These are phyloP conservation scores for Oncorhynchus masou DNA, from an alignment of 2,113 vertebrate species.

Conservation along the genomic window DNA sequence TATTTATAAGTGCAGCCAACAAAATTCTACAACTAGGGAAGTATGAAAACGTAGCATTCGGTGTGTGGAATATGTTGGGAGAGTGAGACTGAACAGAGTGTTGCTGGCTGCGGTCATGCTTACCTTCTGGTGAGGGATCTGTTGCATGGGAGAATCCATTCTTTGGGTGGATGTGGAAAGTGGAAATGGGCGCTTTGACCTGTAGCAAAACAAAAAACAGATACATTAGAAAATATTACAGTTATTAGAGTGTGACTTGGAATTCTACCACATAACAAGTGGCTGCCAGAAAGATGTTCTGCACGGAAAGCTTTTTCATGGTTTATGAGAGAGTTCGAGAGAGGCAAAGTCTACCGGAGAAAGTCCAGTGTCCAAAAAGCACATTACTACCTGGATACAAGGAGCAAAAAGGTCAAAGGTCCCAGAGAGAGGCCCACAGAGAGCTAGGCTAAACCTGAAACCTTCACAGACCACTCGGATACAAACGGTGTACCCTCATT, in stretches of 20 bases:
- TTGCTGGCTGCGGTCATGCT: neutral
- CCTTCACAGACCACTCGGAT: no score
- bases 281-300: neutral
- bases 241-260: neutral
- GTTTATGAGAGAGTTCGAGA: neutral
- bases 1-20: neutral
- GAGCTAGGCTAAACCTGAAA: no score
- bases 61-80: no score
- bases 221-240: neutral
- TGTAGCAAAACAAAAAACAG: constrained; percentile 46
- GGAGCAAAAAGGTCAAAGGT: no score
- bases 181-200: constrained; percentile 84
- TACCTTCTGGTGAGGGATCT: constrained; percentile 97
- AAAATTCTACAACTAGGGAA: neutral
- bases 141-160: constrained; percentile 79
- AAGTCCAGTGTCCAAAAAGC: neutral
- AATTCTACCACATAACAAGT: neutral
- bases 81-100: no score
- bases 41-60: neutral
- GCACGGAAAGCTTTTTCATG: neutral
- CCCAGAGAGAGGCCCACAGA: no score
- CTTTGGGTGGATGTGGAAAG: constrained; percentile 74
- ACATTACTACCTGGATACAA: neutral
- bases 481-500: no score
- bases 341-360: neutral